Percentiles rank a stretch among this genome's conserved stretches.
These are phyloP conservation scores for Apamea sordens DNA, from an alignment of 2,888 invertebrate species.

Conservation along the genomic window DNA sequence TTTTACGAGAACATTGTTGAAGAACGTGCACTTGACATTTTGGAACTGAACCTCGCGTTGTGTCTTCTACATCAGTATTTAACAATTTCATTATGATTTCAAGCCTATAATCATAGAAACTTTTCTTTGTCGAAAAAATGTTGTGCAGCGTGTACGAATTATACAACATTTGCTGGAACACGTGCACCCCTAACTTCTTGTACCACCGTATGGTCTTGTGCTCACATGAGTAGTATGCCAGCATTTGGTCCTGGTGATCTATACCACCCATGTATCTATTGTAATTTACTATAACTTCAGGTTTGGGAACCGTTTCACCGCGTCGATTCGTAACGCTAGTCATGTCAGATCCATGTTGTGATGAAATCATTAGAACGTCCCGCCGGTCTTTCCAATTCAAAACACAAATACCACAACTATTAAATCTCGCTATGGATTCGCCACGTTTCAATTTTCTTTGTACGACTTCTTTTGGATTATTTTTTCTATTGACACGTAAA, in stretches of 20 bases:
- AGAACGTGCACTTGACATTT: constrained; percentile 18
- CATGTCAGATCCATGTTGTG: constrained; percentile 62
- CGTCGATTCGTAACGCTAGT: constrained; percentile 42
- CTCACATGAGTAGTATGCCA: constrained; percentile 44
- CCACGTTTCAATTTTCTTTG: constrained; percentile 16
- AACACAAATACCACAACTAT: constrained; percentile 65
- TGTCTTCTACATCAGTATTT: constrained; percentile 22
- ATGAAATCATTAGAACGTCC: constrained; percentile 69
- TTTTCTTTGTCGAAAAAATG: constrained; percentile 43
- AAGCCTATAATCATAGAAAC: constrained; percentile 42
- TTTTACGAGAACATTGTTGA: constrained; percentile 27
- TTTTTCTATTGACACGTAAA: constrained; percentile 54
- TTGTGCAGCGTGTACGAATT: constrained; percentile 36
- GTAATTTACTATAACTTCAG: constrained; percentile 52
- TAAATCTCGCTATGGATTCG: constrained; percentile 29
- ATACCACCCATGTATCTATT: constrained; percentile 49
- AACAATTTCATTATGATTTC: constrained; percentile 38
- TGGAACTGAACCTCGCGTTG: constrained; percentile 5
- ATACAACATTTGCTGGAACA: constrained; percentile 51
- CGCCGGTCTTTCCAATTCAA: constrained; percentile 71
- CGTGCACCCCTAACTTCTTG: constrained; percentile 51
- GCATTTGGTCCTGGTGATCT: constrained; percentile 51
- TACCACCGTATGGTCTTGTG: constrained; percentile 54
- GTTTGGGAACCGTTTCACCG: constrained; percentile 47
- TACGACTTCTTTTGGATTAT: constrained; percentile 32